Evolutionary conservation across 2,113 vertebrate genomes (phyloP).

Genomic region (Plotosus lineatus): DNA sequence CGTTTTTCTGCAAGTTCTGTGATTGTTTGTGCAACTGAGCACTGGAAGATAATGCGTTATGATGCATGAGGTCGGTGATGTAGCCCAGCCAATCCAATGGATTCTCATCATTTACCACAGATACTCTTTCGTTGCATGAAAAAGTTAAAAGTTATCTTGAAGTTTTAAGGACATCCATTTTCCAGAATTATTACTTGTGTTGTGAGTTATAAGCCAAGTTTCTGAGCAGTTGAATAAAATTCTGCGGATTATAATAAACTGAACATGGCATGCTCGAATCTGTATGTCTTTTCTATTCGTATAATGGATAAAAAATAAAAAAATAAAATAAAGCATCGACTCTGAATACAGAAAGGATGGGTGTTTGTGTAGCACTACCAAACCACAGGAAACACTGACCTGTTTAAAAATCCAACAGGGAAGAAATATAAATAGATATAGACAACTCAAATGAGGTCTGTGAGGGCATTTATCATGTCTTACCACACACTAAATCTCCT

Average conservation of each 20-base stretch:
- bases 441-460: conserved; percentile 68
- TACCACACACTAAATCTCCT: conserved; percentile 64
- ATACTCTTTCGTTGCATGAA: too few species aligned
- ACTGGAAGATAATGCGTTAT: too few species aligned
- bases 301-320: conserved; percentile 3
- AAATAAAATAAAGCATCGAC: conserved; percentile 15
- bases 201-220: background rate
- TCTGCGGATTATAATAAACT: background rate
- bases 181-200: too few species aligned
- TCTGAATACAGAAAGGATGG: background rate
- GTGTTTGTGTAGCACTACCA: conserved; percentile 38
- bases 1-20: too few species aligned
- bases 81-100: too few species aligned
- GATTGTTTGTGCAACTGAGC: too few species aligned
- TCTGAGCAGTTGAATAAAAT: background rate
- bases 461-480: conserved; percentile 66
- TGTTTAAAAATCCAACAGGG: conserved; percentile 47
- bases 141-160: too few species aligned
- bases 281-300: background rate
- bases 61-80: too few species aligned
- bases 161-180: too few species aligned
- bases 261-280: background rate
- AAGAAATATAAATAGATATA: conserved; percentile 53
- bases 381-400: conserved; percentile 59
- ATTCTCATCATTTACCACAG: too few species aligned